These are phyloP conservation scores for Poecile montanus DNA, from an alignment of 2,797 vertebrate species.

Conservation along the genomic window DNA sequence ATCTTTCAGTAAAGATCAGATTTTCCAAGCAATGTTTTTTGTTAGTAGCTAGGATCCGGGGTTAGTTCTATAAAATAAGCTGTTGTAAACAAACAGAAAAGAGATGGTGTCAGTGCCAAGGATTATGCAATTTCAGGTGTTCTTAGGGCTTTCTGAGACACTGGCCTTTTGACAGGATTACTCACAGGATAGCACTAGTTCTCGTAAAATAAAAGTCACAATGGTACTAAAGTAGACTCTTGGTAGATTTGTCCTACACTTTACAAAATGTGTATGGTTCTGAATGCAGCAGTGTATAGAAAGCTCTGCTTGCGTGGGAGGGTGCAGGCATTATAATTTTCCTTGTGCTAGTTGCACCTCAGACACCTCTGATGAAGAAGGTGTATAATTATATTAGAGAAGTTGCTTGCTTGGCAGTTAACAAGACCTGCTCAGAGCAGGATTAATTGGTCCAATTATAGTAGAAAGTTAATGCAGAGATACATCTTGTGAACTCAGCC, in stretches of 20 bases:
- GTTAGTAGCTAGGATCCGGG: not conserved
- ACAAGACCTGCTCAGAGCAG: not conserved
- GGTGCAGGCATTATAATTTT: accelerated
- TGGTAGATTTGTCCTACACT: not conserved
- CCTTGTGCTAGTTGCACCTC: not conserved
- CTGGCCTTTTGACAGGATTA: not conserved
- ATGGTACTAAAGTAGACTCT: not conserved
- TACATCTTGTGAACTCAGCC: not conserved
- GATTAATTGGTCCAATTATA: not conserved
- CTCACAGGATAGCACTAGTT: not conserved
- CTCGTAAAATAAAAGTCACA: not conserved
- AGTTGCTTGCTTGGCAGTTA: not conserved
- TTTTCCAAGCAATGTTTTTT: not conserved
- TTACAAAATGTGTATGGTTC: accelerated
- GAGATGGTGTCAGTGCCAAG: not conserved
- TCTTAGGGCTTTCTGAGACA: not conserved
- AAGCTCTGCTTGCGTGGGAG: accelerated
- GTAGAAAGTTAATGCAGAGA: not conserved
- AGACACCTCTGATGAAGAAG: not conserved
- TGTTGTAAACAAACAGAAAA: not conserved
- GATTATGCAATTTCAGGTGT: not conserved
- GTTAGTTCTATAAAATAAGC: not conserved
- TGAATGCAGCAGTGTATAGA: not conserved
- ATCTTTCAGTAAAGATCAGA: not conserved
- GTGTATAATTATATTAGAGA: not conserved